phyloP scores from a whole-genome alignment of 2,113 vertebrate genomes.

The Balaenoptera acutorostrata region DNA sequence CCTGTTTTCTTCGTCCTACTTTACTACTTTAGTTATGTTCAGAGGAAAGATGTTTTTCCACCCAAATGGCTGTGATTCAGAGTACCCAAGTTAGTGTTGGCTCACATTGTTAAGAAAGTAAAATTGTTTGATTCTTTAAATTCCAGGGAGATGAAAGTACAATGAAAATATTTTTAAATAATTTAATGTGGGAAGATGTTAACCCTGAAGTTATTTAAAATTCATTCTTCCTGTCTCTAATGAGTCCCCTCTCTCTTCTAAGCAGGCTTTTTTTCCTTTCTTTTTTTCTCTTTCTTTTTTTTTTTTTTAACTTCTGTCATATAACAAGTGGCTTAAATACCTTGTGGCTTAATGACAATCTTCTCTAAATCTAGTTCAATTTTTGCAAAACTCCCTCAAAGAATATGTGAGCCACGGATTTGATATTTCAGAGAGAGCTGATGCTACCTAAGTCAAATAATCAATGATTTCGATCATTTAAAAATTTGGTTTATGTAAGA shows the following conservation, averaged over 20 bases:
- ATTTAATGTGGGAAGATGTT: neutral
- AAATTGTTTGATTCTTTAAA: neutral
- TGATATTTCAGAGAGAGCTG: neutral
- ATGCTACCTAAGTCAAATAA: neutral
- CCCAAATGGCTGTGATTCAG: neutral
- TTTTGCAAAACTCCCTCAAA: constrained; percentile 10
- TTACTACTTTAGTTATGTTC: neutral
- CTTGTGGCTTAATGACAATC: neutral
- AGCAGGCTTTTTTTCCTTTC: too few species aligned
- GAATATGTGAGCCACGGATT: neutral
- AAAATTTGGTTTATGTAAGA: neutral
- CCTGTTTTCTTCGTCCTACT: neutral
- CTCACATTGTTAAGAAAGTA: neutral
- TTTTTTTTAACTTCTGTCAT: neutral
- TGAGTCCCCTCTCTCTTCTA: neutral
- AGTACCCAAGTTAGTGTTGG: neutral
- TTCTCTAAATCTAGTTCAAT: neutral
- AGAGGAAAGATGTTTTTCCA: neutral
- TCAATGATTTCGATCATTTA: neutral
- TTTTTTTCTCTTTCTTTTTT: too few species aligned
- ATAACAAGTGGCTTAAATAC: neutral
- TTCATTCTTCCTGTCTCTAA: neutral
- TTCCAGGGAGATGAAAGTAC: neutral
- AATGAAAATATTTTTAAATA: constrained; percentile 25
- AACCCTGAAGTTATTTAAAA: neutral